Conservation (phyloP, 2,797 vertebrate species). For the Cygnus olor region DNA sequence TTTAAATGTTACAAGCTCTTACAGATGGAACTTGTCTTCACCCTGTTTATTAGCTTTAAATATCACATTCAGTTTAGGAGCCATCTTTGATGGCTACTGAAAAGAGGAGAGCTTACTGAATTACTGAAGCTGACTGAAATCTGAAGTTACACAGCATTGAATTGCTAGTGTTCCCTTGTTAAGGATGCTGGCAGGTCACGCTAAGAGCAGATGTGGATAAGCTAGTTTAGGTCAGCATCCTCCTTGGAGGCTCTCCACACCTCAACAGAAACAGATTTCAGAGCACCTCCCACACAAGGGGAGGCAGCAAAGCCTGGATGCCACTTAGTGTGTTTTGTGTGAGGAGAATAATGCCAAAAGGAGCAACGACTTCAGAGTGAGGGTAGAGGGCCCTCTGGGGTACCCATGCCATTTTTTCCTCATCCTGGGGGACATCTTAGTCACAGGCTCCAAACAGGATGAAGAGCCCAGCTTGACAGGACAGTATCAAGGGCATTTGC, state of each 20-base stretch:
- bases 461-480: neutral
- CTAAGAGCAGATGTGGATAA: neutral
- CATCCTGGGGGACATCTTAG: neutral
- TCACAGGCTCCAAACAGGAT: neutral
- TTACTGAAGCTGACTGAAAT: neutral
- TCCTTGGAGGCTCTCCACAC: neutral
- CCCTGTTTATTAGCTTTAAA: neutral
- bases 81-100: rapidly evolving
- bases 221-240: neutral
- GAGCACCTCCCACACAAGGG: neutral
- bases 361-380: rapidly evolving
- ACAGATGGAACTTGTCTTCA: neutral
- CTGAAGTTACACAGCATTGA: neutral
- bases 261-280: neutral
- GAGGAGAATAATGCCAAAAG: neutral
- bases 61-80: neutral
- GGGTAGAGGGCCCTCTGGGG: neutral
- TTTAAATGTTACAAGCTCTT: neutral
- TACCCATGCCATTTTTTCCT: neutral
- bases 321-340: neutral
- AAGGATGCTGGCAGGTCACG: neutral
- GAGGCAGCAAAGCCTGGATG: neutral
- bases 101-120: neutral
- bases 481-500: neutral
- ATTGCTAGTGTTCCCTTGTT: neutral